phyloP scores from a whole-genome alignment of 2,888 invertebrate species.

The Caenorhabditis sp. region DNA sequence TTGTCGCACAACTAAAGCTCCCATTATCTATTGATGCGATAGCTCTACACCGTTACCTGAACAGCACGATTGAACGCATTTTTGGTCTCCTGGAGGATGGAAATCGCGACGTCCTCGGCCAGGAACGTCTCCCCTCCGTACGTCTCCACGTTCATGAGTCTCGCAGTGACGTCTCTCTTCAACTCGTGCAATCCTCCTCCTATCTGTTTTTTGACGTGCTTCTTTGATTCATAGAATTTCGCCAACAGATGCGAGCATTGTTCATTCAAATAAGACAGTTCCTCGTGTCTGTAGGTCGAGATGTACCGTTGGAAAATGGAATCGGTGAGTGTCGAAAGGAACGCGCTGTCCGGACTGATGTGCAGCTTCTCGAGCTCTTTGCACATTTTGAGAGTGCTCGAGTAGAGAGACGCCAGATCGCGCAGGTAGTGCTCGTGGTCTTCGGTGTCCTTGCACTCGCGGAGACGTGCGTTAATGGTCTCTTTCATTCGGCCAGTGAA shows the following conservation, averaged over 20 bases:
- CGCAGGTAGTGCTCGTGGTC: constrained; percentile 91
- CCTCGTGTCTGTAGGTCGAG: constrained; percentile 80
- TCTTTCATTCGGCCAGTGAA: constrained; percentile 89
- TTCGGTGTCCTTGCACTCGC: constrained; percentile 83
- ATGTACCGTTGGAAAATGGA: constrained; percentile 85
- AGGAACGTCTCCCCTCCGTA: constrained; percentile 96
- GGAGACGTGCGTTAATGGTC: constrained; percentile 88
- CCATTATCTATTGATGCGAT: not conserved
- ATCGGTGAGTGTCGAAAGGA: constrained; percentile 86
- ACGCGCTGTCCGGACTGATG: constrained; percentile 87
- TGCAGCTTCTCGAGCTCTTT: constrained; percentile 86
- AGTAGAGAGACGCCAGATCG: constrained; percentile 91
- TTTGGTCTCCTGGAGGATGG: constrained; percentile 88
- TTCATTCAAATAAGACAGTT: constrained; percentile 87
- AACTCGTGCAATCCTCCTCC: constrained; percentile 93
- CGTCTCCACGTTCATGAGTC: constrained; percentile 93
- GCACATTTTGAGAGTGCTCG: constrained; percentile 87
- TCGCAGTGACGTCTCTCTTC: constrained; percentile 92
- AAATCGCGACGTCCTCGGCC: constrained; percentile 93
- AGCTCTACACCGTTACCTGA: constrained; percentile 60
- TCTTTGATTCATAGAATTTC: constrained; percentile 91
- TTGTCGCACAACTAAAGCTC: constrained; percentile 85
- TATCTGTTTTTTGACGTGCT: constrained; percentile 93
- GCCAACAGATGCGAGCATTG: constrained; percentile 87
- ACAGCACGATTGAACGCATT: constrained; percentile 84